Evolutionary conservation across 2,113 vertebrate species (phyloP).

Genomic region (Cnemophilus loriae): DNA sequence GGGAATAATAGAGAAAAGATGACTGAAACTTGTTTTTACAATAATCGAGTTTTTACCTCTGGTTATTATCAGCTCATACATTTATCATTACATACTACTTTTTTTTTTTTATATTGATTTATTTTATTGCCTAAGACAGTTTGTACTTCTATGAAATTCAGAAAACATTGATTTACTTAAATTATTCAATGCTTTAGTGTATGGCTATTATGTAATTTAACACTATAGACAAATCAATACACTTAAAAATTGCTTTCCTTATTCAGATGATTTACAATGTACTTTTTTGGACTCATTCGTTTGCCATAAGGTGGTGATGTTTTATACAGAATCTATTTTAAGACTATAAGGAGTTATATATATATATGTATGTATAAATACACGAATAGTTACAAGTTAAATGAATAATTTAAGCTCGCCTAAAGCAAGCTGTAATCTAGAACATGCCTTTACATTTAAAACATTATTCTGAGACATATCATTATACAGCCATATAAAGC

Average conservation of each 20-base stretch:
- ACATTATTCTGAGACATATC: background rate
- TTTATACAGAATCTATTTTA: slow-evolving; percentile 60
- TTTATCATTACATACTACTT: slow-evolving; percentile 68
- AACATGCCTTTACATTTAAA: slow-evolving; percentile 1
- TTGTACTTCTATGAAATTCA: slow-evolving; percentile 71
- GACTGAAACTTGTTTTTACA: slow-evolving; percentile 63
- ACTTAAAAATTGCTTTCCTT: slow-evolving; percentile 60
- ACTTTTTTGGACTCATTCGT: slow-evolving; percentile 55
- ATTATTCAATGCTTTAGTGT: slow-evolving; percentile 77
- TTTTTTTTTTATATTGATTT: slow-evolving; percentile 74
- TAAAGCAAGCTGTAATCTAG: background rate
- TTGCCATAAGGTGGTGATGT: slow-evolving; percentile 6
- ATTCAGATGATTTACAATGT: slow-evolving; percentile 51
- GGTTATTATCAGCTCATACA: slow-evolving; percentile 60
- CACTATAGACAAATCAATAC: slow-evolving; percentile 76
- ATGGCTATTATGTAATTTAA: slow-evolving; percentile 73
- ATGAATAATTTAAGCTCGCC: slow-evolving; percentile 53
- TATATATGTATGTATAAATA: background rate
- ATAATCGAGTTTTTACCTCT: slow-evolving; percentile 61
- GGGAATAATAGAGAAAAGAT: slow-evolving; percentile 58
- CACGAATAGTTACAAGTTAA: background rate
- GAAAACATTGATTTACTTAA: slow-evolving; percentile 78
- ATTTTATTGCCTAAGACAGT: slow-evolving; percentile 66
- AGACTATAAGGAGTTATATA: background rate
- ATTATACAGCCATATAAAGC: background rate